Conservation (phyloP, 2,113 vertebrate species). For the Anhinga anhinga region DNA sequence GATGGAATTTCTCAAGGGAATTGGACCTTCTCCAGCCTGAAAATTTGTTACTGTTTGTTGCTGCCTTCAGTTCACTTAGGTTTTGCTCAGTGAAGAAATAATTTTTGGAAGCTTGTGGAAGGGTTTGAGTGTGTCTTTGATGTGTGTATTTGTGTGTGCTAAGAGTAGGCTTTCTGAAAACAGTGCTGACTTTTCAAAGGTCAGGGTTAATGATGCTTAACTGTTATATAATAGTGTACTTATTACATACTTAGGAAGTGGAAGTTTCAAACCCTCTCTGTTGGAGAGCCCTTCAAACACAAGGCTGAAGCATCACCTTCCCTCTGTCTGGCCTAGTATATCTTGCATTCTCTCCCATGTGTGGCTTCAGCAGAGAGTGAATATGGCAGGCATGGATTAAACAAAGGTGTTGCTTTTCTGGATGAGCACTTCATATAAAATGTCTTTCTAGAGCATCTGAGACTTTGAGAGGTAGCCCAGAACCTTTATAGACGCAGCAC, state of each 20-base stretch:
- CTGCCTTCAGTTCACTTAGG: not conserved
- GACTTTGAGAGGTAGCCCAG: not conserved
- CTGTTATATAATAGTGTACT: not conserved
- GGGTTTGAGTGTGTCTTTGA: not conserved
- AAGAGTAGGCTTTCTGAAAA: not conserved
- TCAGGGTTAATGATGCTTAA: not conserved
- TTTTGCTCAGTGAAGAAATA: not conserved
- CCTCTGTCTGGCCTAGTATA: not conserved
- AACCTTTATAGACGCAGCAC: not conserved
- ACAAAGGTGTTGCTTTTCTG: not conserved
- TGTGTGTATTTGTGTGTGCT: not conserved
- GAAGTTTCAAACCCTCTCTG: not conserved
- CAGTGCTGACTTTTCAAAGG: not conserved
- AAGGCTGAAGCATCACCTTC: fast-evolving
- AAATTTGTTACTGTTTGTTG: not conserved
- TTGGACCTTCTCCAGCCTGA: not conserved
- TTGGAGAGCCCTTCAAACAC: not conserved
- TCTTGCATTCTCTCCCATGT: fast-evolving
- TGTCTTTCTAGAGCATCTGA: not conserved
- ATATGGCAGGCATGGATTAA: not conserved
- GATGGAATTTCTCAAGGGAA: not conserved
- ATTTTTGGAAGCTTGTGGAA: not conserved
- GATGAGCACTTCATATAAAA: not conserved
- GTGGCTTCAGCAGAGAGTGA: not conserved
- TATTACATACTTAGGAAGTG: not conserved